Base-by-base conservation (phyloP, 2,888 invertebrate species). In the Epinotia nisella region DNA sequence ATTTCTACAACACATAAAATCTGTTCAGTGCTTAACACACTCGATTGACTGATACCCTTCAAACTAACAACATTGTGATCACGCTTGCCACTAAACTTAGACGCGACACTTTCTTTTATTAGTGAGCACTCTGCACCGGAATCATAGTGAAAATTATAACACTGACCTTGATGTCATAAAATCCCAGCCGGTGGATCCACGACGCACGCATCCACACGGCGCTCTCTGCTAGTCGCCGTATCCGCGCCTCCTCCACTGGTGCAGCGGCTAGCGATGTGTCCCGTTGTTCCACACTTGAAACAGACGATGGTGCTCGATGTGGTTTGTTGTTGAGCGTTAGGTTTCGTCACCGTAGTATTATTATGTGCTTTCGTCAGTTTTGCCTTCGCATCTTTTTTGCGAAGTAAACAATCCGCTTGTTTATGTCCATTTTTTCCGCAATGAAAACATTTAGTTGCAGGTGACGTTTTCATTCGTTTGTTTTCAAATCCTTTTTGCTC, bases 111-210 rank as follows among this genome's bases (percentile, higher is more conserved):
- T 51, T 78, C 56, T 65, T 75, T 77, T 13, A 78, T 60, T 2
- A 80, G 64, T 29, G 77, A 78, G 17, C 79, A 80, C 56, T 78
- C 77, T 3, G 79, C 76, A n/a, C 78, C 79, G 5, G 78, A 78
- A 66, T 78, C 79, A 64, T 45, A 79, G 66, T 39, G 67, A 75
- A 77, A 80, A 49, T 60, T 9, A 74, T 75, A 74, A 24, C 19
- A n/a, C 79, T 76, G 71, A 80, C 80, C 78, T 4, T n/a, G 10
- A 49, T 62, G 60, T 17, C 3, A 29, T 10, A 61, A n/a, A n/a
- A n/a, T 61, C 7, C 66, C 60, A 0, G 4, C 1, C 3, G 60
- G 49, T 1, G 24, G n/a, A 3, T 17, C 19, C 1, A 60, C 61
- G 17, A 1, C 19, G 41, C 71, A 67, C 17, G 51, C 9, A 45